Evolutionary conservation across 2,888 invertebrate species (phyloP), one percentile per base, ranked within the genome.

Genomic region (Xestia rhomboidea): DNA sequence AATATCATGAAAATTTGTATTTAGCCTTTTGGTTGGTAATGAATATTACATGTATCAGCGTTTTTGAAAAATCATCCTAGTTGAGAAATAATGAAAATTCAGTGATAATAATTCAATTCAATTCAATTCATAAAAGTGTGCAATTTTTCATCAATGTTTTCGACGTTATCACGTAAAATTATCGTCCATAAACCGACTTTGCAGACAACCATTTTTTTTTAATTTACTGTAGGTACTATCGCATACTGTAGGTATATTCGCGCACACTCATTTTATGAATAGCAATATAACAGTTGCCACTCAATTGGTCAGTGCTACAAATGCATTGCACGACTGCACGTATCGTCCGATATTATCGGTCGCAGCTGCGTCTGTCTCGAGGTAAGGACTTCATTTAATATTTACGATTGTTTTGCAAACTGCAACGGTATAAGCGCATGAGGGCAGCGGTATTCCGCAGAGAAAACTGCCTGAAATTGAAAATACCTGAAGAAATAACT

Each of bases 361-460:
- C 91, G 77, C 94, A 94, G 93, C 92, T 91, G 91, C 84, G 82
- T 71, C 73, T 66, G 76, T 88, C 84, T 82, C 84, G 85, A 91
- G 89, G 92, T 91, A 92, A 92, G 91, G 88, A 92, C 92, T 91
- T 94, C 92, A 92, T 95, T 90, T 92, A 94, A 93, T 94, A 95
- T 95, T 95, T 94, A 95, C 93, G 91, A 93, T 93, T 92, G 93
- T 91, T 91, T 90, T 87, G 87, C 88, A 75, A 75, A 86, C 30
- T 69, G 44, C n/a, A 64, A 6, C 6, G 54, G 69, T n/a, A 10
- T 11, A 81, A 68, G 41, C 2, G 0, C 60, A 1, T 67, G 27
- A 57, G 73, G n/a, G 4, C 11, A 75, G 81, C 74, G 74, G n/a
- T 30, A 62, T 60, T 30, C 0, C 13, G n/a, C 8, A 49, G 38